Percentiles rank a stretch among this genome's conserved stretches.
These are phyloP conservation scores for Myotis lucifugus DNA, from an alignment of 2,113 vertebrate genomes.

Conservation along the genomic window DNA sequence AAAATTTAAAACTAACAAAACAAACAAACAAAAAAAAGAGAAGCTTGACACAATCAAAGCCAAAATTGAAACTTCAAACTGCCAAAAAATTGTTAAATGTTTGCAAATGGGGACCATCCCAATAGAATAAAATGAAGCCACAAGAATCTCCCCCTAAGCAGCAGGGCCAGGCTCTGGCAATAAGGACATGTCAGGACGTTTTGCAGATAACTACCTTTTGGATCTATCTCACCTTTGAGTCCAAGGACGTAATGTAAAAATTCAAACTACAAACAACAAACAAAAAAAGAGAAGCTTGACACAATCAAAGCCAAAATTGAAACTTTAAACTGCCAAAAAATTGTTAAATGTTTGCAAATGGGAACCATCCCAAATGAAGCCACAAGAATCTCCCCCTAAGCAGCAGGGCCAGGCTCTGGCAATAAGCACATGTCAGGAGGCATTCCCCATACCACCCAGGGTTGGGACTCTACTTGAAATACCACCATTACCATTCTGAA, in stretches of 20 bases:
- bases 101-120: background rate
- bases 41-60: background rate
- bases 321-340: slow-evolving; percentile 1
- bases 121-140: background rate
- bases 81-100: background rate
- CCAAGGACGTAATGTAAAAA: background rate
- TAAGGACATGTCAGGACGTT: background rate
- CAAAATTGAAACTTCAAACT: slow-evolving; percentile 37
- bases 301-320: slow-evolving; percentile 31
- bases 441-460: background rate
- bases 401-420: background rate
- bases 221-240: background rate
- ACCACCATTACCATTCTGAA: background rate
- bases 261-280: background rate
- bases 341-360: background rate
- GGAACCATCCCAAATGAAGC: background rate
- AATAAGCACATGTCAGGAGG: background rate
- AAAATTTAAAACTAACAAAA: background rate
- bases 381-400: background rate
- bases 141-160: background rate
- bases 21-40: background rate
- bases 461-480: background rate
- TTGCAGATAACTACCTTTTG: background rate
- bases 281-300: background rate
- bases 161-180: background rate